phyloP scores from a whole-genome alignment of 1,140 invertebrate species.

The Zaprionus vittiger region DNA sequence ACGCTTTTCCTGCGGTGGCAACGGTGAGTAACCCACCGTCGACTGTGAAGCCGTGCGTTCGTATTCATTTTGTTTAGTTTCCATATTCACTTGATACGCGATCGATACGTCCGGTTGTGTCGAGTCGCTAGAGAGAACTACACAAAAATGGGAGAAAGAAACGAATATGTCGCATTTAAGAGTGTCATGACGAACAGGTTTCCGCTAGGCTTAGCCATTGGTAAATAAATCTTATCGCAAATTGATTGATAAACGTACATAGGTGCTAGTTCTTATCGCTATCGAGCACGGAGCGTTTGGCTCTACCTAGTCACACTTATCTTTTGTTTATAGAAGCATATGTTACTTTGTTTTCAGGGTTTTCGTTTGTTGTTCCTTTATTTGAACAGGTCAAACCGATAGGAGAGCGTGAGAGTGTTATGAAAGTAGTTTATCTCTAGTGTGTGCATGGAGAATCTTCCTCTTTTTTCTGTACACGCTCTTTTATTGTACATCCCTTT shows the following conservation, averaged over 20 bases:
- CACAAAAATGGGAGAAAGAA: neutral
- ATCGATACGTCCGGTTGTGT: constrained; percentile 38
- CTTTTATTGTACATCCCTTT: neutral
- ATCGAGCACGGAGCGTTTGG: constrained; percentile 8
- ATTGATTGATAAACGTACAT: constrained; percentile 61
- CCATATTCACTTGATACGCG: constrained; percentile 17
- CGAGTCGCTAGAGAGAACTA: constrained; percentile 48
- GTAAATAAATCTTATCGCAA: constrained; percentile 62
- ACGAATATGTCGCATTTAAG: neutral
- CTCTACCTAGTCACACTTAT: constrained; percentile 32
- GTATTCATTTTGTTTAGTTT: constrained; percentile 20
- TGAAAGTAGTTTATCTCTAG: neutral
- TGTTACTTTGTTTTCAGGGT: constrained; percentile 24
- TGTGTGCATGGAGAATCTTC: neutral
- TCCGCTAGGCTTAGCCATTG: constrained; percentile 47
- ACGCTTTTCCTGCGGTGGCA: constrained; percentile 9
- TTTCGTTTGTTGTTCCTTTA: neutral
- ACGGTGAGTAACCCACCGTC: constrained; percentile 37
- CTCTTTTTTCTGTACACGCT: neutral
- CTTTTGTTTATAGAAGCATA: constrained; percentile 47
- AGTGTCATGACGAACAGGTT: constrained; percentile 45
- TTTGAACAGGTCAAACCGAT: constrained; percentile 16
- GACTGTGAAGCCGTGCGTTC: constrained; percentile 42
- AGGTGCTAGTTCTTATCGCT: constrained; percentile 36
- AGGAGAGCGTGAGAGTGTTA: neutral